Evolutionary conservation across 1,140 invertebrate genomes (phyloP), one percentile per base, ranked within the genome.

Genomic region (Drosophila nigrodunni): DNA sequence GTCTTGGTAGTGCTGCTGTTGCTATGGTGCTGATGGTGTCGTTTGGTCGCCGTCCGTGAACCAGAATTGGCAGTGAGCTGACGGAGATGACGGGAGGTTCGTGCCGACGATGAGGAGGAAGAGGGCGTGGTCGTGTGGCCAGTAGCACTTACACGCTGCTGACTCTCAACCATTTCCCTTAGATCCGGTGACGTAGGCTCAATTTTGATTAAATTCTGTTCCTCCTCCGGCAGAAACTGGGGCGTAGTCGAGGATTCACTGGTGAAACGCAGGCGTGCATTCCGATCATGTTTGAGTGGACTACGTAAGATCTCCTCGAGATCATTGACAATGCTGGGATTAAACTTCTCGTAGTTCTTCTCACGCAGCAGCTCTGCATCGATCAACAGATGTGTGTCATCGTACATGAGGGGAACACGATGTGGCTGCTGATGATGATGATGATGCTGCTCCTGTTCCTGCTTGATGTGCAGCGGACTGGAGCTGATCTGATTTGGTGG

Each of bases 221-320:
- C 83, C 44, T 91, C 81, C 34, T 77, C 80, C 9, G 79, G 82
- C 50, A 92, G 62, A 59, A 86, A 92, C 15, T 92, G 90, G 5
- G 77, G 90, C 35, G 81, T 89, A 35, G 78, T 91, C 15, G 89
- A 89, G 0, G 82, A 89, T 66, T 91, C 91, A 47, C 87, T 92
- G 35, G 80, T 89, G 21, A 90, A 91, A 15, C 89, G 82, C 49
- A 91, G 74, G 0, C 86, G 77, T 2, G 78, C 15, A 35, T 82
- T 90, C 1, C 78, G 75, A 44, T 91, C 87, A 43, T 80, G 77
- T 44, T 92, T 92, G 0, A 85, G 74, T 1, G 92, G 92, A 46
- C 92, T 92, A 41, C 92, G 80, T 11, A 92, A 49, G 25, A 92
- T 92, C 44, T 92, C 92, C 77, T 92, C 92, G 35, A 92, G 64